Evolutionary conservation across 2,113 vertebrate species (phyloP), one percentile per base, ranked within the genome.

Genomic region (Perognathus longimembris): DNA sequence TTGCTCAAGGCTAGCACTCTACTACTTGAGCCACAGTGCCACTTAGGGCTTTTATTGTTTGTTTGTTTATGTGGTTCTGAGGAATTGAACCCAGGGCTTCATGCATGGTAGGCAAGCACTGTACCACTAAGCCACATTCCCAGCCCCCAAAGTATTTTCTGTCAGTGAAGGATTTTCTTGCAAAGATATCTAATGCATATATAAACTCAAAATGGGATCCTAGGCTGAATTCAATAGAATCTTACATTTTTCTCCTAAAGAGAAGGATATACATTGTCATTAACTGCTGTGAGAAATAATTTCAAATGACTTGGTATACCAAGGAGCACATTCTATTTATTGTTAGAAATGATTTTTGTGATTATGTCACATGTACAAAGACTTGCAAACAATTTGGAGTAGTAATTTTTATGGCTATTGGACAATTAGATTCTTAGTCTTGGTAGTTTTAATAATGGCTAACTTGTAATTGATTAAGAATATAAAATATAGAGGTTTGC

Each of bases 91-190:
- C n/a, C n/a, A n/a, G n/a, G n/a, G n/a, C n/a, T n/a, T n/a, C n/a
- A n/a, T n/a, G n/a, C n/a, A n/a, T n/a, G n/a, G n/a, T n/a, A n/a
- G n/a, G n/a, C n/a, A n/a, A n/a, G n/a, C n/a, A n/a, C n/a, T n/a
- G n/a, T n/a, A n/a, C n/a, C n/a, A n/a, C n/a, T n/a, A n/a, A n/a
- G n/a, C n/a, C n/a, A n/a, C n/a, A n/a, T n/a, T n/a, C n/a, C n/a
- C n/a, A n/a, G n/a, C n/a, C n/a, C n/a, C n/a, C n/a, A n/a, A 57
- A 83, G 15, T 79, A 34, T 83, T 85, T 94, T 92, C 54, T 85
- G 64, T 75, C 8, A 75, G 50, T 40, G 71, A 73, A 42, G 86
- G 79, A 36, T 22, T 91, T 87, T 89, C 50, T 89, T 94, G 20
- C 28, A 71, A 88, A 21, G 22, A 87, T 92, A 66, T 7, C 20